These are phyloP conservation scores for Drosophila leontia DNA, from an alignment of 1,140 invertebrate species.

Conservation along the genomic window DNA sequence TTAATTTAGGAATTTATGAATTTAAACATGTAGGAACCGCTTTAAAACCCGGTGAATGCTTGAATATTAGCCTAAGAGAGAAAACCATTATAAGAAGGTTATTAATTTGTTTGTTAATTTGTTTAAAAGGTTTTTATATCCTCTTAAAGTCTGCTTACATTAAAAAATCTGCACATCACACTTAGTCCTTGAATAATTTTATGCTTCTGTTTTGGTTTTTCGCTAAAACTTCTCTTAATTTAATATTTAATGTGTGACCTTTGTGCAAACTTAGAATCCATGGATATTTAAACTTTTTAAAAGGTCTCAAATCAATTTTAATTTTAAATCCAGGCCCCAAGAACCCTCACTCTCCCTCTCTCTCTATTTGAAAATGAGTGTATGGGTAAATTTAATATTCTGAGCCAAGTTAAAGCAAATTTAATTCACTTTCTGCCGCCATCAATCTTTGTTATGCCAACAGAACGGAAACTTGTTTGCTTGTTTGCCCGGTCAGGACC, in stretches of 20 bases:
- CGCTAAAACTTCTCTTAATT: not conserved
- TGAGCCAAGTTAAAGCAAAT: constrained; percentile 37
- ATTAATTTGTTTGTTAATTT: not conserved
- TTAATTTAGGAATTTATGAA: not conserved
- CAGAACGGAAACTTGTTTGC: constrained; percentile 37
- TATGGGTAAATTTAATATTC: constrained; percentile 29
- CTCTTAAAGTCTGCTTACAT: not conserved
- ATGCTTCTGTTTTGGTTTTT: not conserved
- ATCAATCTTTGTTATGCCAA: constrained; percentile 43
- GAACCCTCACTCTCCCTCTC: not conserved
- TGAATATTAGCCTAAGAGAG: not conserved
- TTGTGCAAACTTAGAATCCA: not conserved
- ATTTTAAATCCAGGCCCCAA: constrained; percentile 16
- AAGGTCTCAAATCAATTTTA: constrained; percentile 14
- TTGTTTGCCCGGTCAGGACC: constrained; percentile 21
- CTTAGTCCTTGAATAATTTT: too few species aligned
- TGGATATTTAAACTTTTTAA: constrained; percentile 2
- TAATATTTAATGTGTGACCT: constrained; percentile 1
- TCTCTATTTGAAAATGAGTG: not conserved
- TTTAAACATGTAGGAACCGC: too few species aligned
- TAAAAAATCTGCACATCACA: not conserved
- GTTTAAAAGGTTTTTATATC: not conserved
- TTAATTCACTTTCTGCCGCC: constrained; percentile 39
- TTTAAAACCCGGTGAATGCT: not conserved
- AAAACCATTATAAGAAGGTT: not conserved